A percentile compares a stretch with the other conserved stretches of the same genome.
Conservation (phyloP, 1,140 invertebrate genomes). For the Leptopilina boulardi region DNA sequence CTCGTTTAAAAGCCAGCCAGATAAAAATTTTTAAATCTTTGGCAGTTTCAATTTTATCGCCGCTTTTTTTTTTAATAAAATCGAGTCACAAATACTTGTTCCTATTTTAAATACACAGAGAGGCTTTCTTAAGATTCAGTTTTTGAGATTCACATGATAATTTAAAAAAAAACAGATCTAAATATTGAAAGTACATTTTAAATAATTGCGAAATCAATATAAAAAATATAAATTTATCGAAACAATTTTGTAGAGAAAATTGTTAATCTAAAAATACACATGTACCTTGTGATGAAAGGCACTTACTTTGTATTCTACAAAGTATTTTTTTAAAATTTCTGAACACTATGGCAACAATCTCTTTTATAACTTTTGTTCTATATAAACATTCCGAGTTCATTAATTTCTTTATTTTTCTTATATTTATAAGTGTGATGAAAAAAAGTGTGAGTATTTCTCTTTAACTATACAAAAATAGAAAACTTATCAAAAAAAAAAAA, state of each 20-base stretch:
- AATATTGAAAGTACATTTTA: too few species aligned
- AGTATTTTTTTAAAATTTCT: background rate
- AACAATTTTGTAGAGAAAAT: too few species aligned
- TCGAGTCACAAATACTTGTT: background rate
- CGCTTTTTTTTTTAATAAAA: constrained; percentile 24
- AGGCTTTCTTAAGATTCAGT: background rate
- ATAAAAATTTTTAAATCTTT: constrained; percentile 54
- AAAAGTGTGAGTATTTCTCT: background rate
- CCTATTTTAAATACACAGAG: background rate
- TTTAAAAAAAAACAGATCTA: too few species aligned
- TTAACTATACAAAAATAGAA: background rate
- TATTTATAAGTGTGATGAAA: background rate
- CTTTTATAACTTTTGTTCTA: background rate
- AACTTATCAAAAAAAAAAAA: background rate
- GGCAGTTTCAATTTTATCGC: constrained; percentile 48
- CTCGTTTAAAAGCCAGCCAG: constrained; percentile 51
- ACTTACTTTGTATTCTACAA: constrained; percentile 1
- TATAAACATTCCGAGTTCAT: background rate
- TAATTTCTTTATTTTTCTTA: background rate
- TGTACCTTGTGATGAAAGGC: constrained; percentile 15
- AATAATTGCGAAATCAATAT: too few species aligned
- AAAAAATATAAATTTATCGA: too few species aligned
- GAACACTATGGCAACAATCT: constrained; percentile 32
- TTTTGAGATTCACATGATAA: background rate
- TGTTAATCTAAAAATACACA: background rate